Base-by-base conservation (phyloP, 2,113 vertebrate species). In the Corythornis cristatus region DNA sequence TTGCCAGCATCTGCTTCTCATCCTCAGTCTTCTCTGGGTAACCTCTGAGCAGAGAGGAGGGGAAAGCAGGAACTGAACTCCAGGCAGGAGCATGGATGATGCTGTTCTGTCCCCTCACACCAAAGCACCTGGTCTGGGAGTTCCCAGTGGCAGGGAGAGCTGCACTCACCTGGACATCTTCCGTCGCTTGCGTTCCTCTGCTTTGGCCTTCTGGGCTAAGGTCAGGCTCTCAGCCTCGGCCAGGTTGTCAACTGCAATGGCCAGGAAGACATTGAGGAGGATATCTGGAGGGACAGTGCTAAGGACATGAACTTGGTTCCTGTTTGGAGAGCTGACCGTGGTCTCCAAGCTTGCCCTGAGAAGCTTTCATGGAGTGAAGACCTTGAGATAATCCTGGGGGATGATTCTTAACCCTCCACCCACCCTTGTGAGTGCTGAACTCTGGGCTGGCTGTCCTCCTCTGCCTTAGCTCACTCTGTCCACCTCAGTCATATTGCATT, bases 191-290 rank as follows among this genome's bases (percentile, higher is more conserved):
- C 98, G 98, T 88, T 99, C 99, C 88, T 99, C 99, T 0, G 98
- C 98, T 81, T 99, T 99, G 94, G 99, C 99, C 88, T 99, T 99
- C 97, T 99, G 99, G 51, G 99, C 99, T 6, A 98, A 98, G 1
- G 99, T 99, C 90, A 99, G 97, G 92, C 99, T 99, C 96, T 99
- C 99, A 0, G 99, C 99, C 88, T 99, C 99, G 0, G 99, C 98
- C 85, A 99, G 97, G 97, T 99, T 99, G 97, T 99, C 99, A 2
- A 99, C 99, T 0, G 99, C 99, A 0, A 99, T 99, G 94, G 99
- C 99, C 98, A 99, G 97, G 97, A 99, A 99, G 65, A 99, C 99
- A 16, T 99, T 99, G 73, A 99, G 98, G 58, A 99, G 98, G 97
- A 99, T 99, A 43, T 99, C 99, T 99, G 64, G 21, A 70, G 12